A percentile compares a stretch with the other conserved stretches of the same genome.
Conservation (phyloP, 2,888 invertebrate genomes). For the Ennomos quercinarius region DNA sequence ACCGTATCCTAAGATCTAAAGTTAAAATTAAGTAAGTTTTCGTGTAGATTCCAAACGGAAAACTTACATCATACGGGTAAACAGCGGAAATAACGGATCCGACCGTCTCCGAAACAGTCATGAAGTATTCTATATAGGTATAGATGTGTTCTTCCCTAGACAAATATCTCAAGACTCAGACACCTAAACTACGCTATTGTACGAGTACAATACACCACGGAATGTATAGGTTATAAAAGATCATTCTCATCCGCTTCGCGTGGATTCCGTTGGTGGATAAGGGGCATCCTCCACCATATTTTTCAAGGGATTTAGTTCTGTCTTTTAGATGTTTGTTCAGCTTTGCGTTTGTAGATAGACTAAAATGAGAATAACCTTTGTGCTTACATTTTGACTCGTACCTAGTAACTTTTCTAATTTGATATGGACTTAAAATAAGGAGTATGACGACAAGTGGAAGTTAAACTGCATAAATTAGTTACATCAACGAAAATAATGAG, state of each 20-base stretch:
- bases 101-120: background rate
- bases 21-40: no score
- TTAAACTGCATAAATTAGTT: no score
- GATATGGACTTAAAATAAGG: background rate
- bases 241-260: slow-evolving; percentile 25
- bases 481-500: no score
- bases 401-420: background rate
- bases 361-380: no score
- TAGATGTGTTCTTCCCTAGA: slow-evolving; percentile 12
- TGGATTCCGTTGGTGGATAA: slow-evolving; percentile 22
- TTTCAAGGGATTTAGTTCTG: slow-evolving; percentile 3
- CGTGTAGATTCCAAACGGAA: no score
- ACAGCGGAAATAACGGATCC: background rate
- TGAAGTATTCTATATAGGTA: slow-evolving; percentile 12
- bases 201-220: slow-evolving; percentile 37
- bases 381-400: slow-evolving; percentile 1
- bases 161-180: slow-evolving; percentile 19
- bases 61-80: background rate
- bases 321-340: background rate
- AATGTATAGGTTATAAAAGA: slow-evolving; percentile 34
- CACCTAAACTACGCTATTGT: slow-evolving; percentile 42
- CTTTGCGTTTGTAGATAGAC: background rate
- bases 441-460: no score
- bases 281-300: slow-evolving; percentile 19
- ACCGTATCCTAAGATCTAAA: no score